Evolutionary conservation across 2,113 vertebrate species (phyloP), one percentile per base, ranked within the genome.

Genomic region (Apodemus sylvaticus): DNA sequence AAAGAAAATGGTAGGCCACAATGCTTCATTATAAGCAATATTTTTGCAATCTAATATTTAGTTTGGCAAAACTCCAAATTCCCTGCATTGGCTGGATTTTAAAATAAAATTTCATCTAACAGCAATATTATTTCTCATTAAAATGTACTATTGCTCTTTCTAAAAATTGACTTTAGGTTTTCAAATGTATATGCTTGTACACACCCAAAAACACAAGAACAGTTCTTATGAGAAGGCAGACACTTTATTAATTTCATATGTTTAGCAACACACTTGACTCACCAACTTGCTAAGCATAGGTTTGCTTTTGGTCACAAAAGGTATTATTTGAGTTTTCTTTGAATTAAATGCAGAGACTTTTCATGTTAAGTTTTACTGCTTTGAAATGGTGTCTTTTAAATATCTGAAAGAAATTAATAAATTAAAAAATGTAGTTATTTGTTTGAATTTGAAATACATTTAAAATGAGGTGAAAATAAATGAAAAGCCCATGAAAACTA

Each of bases 251-350:
- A 90, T 66, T 92, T 78, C 86, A 60, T 29, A 10, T 60, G 7
- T 53, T 86, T 26, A 91, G 24, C 29, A 39, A 29, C 19, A 39
- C 11, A 7, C 6, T 93, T 96, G 96, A 5, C 53, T 93, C 73
- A 83, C 13, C 22, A 73, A 7, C 7, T 87, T 96, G 94, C 64
- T 91, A 93, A 74, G 64, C 48, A 48, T 8, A 1, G 0, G 0
- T n/a, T 97, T 93, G 42, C 42, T 96, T 83, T 79, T 86, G 86
- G 95, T 97, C 96, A 97, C 51, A 48, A n/a, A 55, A 90, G 45
- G 48, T 96, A 34, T 83, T 86, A 90, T 86, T 77, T 22, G 82
- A 14, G 7, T 92, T 92, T 97, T 89, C 5, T 86, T 36, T 58
- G 3, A 82, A 62, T 48, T 97, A 29, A 0, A 22, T 82, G 76